Evolutionary conservation across 2,888 invertebrate genomes (phyloP), one percentile per base, ranked within the genome.

Genomic region (Brenthis daphne): DNA sequence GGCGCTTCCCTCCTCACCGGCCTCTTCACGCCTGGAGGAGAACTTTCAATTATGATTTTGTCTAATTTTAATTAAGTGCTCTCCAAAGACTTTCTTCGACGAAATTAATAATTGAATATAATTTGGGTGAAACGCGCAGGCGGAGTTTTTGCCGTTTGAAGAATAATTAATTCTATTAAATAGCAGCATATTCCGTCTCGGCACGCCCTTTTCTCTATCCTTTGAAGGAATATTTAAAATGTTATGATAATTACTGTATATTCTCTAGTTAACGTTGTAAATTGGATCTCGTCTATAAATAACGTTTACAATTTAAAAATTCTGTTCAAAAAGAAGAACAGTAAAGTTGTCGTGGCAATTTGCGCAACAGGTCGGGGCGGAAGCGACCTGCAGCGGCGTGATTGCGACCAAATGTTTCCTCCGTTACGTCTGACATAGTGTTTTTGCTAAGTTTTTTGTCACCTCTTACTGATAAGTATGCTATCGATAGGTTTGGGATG

Each of bases 31-130:
- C 92, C 92, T 90, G 89, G 85, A 91, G 89, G 89, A 90, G 90
- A 92, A 92, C 90, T 90, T 92, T 92, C 92, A 92, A 92, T 92
- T 92, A 92, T 90, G 89, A 92, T 92, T 92, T 92, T 90, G 91
- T 92, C 91, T 92, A 92, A 92, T 92, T 92, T 92, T 92, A 92
- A 92, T 92, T 92, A 92, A 92, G 92, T 90, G 90, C 88, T 91
- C 90, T 92, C 90, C 87, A 90, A 90, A 90, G 91, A 90, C 89
- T 92, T 91, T 88, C 91, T 89, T 86, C 88, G 87, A 85, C 86
- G 88, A 91, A 93, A 92, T 93, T 93, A 92, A 92, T 93, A 93
- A 92, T 93, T 92, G 90, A 92, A 91, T 92, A 91, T 92, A 93
- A 93, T 91, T 92, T 92, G 83, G 90, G 92, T 84, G 87, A 92